Evolutionary conservation across 2,113 vertebrate genomes (phyloP), one percentile per base, ranked within the genome.

Genomic region (Anguilla rostrata): DNA sequence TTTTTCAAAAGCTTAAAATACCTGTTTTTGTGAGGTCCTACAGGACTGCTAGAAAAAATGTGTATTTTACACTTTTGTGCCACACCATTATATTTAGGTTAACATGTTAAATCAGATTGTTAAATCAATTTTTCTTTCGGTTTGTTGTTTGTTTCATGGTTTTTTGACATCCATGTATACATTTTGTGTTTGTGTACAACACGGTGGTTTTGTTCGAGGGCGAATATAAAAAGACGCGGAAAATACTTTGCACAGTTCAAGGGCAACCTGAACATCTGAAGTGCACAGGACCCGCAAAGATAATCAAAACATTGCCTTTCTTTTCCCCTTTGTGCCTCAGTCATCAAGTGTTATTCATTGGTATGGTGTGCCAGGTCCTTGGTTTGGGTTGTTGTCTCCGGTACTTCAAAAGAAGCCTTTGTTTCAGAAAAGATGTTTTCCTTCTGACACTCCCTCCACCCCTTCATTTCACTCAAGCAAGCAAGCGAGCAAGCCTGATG

Each of bases 261-360:
- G 49, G 81, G 34, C 46, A 41, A 56, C 5, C 29, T 20, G 34
- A 83, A 56, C 8, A 53, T 83, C 81, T 49, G n/a, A 34, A 46
- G 5, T 29, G 43, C 22, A 34, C 71, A 83, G 8, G 26, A 46
- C 79, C 66, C 7, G 12, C 12, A 53, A 26, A 78, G 84, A 83
- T 84, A 57, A 84, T 78, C 81, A 3, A 2, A 53, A 29, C n/a
- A 29, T 49, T 60, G 78, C 39, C 40, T 15, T 20, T 7, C 43
- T 87, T 82, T 81, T 63, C 82, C 85, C 87, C 66, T 85, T 78
- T 29, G 2, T 81, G 79, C 60, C 83, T 90, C 66, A 39, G 80
- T 12, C 16, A 29, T 11, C 12, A 11, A 53, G 11, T 81, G 46
- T 87, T 84, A 22, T 57, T 86, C 80, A 75, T 7, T 41, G 85